Percentiles rank a stretch among this genome's conserved stretches.
phyloP scores from a whole-genome alignment of 2,797 vertebrate genomes.

The Phrynocephalus guinanensis region DNA sequence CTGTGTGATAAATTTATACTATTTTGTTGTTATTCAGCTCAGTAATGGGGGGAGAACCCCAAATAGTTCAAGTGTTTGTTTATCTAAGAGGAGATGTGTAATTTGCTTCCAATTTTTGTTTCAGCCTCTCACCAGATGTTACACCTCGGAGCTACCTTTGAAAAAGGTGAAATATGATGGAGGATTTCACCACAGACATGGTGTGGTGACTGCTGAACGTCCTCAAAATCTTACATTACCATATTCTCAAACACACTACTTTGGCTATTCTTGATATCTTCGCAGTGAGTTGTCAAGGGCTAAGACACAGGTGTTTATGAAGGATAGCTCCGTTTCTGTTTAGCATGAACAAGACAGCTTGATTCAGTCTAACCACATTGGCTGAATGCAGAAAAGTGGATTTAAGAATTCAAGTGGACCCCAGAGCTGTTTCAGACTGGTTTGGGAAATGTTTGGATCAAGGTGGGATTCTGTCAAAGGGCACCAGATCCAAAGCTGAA shows the following conservation, averaged over 20 bases:
- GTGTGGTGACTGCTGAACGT: neutral
- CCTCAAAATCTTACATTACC: too few relatives aligned
- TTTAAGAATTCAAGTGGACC: neutral
- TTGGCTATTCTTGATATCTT: neutral
- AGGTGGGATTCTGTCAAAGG: neutral
- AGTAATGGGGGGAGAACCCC: conserved; percentile 31
- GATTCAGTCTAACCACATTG: neutral
- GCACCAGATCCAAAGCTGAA: neutral
- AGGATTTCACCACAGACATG: neutral
- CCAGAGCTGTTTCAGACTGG: neutral
- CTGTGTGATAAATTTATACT: neutral
- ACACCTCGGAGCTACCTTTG: neutral
- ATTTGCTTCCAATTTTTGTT: neutral
- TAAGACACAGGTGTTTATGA: neutral
- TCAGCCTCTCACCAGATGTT: neutral
- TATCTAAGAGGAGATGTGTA: neutral
- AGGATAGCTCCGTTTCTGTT: neutral
- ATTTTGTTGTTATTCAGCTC: neutral
- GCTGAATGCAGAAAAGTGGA: neutral
- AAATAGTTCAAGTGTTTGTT: conserved; percentile 13
- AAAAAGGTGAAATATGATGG: neutral
- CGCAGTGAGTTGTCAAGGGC: neutral
- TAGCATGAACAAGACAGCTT: neutral
- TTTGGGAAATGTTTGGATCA: neutral
- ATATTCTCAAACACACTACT: neutral